Evolutionary conservation across 2,888 invertebrate species (phyloP).

Genomic region (Onchidella celtica): DNA sequence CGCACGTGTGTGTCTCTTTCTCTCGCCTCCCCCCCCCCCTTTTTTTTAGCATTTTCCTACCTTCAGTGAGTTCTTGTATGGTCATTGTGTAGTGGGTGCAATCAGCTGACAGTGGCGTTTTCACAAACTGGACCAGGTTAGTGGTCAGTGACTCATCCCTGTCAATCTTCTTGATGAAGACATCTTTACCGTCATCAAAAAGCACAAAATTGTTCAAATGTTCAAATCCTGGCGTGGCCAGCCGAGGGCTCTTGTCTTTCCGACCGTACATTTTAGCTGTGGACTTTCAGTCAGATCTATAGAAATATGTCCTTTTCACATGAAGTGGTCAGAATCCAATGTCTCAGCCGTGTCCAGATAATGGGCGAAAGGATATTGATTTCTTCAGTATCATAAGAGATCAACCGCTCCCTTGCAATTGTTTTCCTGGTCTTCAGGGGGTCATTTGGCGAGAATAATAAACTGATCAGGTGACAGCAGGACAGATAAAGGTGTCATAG

Average conservation of each 20-base stretch:
- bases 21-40: too few species aligned
- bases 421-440: too few species aligned
- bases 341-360: neutral
- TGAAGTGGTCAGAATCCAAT: neutral
- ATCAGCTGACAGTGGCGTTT: slow-evolving; percentile 33
- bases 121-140: slow-evolving; percentile 51
- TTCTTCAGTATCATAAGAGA: too few species aligned
- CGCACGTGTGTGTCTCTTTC: too few species aligned
- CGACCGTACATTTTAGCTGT: slow-evolving; percentile 17
- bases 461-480: too few species aligned
- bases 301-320: neutral
- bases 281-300: too few species aligned
- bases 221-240: slow-evolving; percentile 51
- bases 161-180: slow-evolving; percentile 45
- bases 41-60: too few species aligned
- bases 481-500: too few species aligned
- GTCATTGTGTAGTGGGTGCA: slow-evolving; percentile 52
- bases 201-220: slow-evolving; percentile 54
- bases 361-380: too few species aligned
- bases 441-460: too few species aligned
- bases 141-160: slow-evolving; percentile 51
- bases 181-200: slow-evolving; percentile 50
- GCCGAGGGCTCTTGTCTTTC: slow-evolving; percentile 43
- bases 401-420: too few species aligned
- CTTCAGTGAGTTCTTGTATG: slow-evolving; percentile 37